These are phyloP conservation scores for Cantharis rufa DNA, from an alignment of 2,888 invertebrate species.

Conservation along the genomic window DNA sequence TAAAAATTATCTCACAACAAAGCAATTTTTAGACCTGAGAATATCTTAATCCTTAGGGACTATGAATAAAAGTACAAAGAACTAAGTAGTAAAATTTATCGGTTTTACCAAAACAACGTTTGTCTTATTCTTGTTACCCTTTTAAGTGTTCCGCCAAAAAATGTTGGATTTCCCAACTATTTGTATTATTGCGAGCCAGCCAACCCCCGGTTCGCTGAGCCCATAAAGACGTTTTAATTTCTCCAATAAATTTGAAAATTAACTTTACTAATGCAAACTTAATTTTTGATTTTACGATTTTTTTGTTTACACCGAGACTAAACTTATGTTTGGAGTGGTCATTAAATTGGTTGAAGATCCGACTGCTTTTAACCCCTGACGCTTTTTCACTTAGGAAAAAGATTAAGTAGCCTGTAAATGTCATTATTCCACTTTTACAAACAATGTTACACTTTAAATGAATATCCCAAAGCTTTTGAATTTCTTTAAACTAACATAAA, in stretches of 20 bases:
- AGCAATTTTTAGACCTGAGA: neutral
- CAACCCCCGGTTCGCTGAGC: neutral
- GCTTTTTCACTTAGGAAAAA: constrained; percentile 16
- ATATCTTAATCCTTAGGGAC: neutral
- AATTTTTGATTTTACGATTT: neutral
- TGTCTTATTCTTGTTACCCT: neutral
- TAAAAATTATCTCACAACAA: neutral
- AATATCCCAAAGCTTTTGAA: neutral
- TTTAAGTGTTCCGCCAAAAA: neutral
- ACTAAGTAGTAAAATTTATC: neutral
- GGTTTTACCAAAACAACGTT: neutral
- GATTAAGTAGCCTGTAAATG: constrained; percentile 15
- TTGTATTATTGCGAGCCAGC: neutral
- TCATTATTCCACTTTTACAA: constrained; percentile 21
- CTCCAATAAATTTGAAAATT: neutral
- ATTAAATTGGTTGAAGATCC: neutral
- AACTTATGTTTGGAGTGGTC: neutral
- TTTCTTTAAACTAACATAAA: neutral
- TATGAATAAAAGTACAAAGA: neutral
- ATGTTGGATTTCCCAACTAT: neutral
- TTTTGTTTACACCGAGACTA: neutral
- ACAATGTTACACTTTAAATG: constrained; percentile 7
- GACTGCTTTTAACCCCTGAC: constrained; percentile 1
- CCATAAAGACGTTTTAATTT: neutral
- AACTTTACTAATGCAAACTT: neutral